Evolutionary conservation across 2,113 vertebrate genomes (phyloP), one percentile per base, ranked within the genome.

Genomic region (Caloenas nicobarica): DNA sequence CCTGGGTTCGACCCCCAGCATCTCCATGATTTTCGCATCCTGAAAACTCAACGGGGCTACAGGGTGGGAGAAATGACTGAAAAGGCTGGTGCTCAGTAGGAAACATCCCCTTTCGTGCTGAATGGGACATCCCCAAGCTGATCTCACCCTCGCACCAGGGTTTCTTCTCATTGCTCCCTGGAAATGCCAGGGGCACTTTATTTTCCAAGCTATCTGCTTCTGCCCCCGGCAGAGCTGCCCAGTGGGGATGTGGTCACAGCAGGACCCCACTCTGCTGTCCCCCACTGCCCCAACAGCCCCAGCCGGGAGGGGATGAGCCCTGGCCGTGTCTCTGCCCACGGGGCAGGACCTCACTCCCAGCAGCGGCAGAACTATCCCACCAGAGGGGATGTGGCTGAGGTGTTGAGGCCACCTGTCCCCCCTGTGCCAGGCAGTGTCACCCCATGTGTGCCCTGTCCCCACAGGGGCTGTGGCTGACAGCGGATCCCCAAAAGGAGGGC

Each of bases 1-100:
- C 96, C 96, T 95, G 95, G 95, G 96, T 97, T 98, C 97, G 97
- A 95, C 88, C 91, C 95, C 89, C 60, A 93, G 64, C 34, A 87
- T 81, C 91, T 93, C 73, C 56, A 81, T 0, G 0, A 16, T 44
- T 69, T 60, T 53, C 66, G 19, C 10, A n/a, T 11, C 46, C 61
- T 56, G 38, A 23, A 66, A 66, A 57, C 3, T 12, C 28, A 46
- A 19, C 9, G 18, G 44, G 44, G 44, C 44, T 46, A 46, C 44
- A 46, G 9, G 44, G 44, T 46, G 44, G 44, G 17, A 46, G 17
- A 46, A 46, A 46, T 46, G 17, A 46, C 44, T 46, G 44, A 46
- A 46, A 46, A 46, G 44, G 18, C 44, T 46, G 44, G 44, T 46
- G 44, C 44, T 46, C 6, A 46, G 16, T 8, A 26, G 11, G 21